These are phyloP conservation scores for Tupiocoris notatus DNA, from an alignment of 2,888 invertebrate genomes.

Conservation along the genomic window DNA sequence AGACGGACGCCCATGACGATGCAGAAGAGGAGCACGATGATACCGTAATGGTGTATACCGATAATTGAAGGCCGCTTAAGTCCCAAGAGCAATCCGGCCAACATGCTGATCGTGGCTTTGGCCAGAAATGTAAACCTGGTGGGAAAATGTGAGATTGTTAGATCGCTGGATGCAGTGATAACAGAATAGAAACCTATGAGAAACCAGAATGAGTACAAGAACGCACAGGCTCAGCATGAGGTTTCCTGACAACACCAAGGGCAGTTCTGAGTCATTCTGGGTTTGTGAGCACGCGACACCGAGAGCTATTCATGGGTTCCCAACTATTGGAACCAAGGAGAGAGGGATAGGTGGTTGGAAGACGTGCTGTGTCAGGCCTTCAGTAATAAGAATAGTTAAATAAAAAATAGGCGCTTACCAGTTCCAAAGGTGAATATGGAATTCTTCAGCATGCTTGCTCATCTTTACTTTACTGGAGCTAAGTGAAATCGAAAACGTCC, in stretches of 20 bases:
- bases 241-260: too few species aligned
- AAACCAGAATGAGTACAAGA: too few species aligned
- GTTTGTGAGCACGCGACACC: too few species aligned
- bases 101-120: not conserved
- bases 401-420: slow-evolving; percentile 22
- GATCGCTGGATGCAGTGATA: too few species aligned
- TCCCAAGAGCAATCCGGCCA: slow-evolving; percentile 10
- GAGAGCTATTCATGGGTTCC: too few species aligned
- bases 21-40: slow-evolving; percentile 13
- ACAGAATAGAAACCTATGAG: too few species aligned
- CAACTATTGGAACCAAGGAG: too few species aligned
- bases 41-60: slow-evolving; percentile 17
- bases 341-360: too few species aligned
- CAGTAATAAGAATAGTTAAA: too few species aligned
- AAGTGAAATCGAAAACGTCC: slow-evolving; percentile 1
- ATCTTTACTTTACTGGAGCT: slow-evolving; percentile 27
- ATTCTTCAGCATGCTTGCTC: slow-evolving; percentile 26
- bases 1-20: not conserved
- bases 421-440: slow-evolving; percentile 10
- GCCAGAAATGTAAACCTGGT: not conserved
- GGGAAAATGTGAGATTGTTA: not conserved
- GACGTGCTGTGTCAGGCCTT: too few species aligned
- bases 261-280: too few species aligned
- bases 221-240: too few species aligned
- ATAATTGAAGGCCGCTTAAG: slow-evolving; percentile 4